Base-by-base conservation (phyloP, 2,888 invertebrate species). In the Agrochola lychnidis region DNA sequence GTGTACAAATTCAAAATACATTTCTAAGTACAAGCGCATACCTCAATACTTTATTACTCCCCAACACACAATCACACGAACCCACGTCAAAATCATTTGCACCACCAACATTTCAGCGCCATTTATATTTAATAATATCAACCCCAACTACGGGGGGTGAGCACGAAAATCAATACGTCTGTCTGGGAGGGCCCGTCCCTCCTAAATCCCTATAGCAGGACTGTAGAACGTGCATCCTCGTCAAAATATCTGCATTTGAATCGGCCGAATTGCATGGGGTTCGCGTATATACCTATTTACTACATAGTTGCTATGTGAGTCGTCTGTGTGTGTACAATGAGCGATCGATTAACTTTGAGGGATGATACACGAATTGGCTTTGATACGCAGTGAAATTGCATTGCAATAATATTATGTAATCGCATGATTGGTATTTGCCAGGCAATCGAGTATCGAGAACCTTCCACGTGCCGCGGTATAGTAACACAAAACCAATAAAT, bases 121-220 rank as follows among this genome's bases (percentile, higher is more conserved):
- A 93, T 95, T 94, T 94, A 94, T 95, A 94, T 95, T 95, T 94
- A 95, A 95, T 95, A 95, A 94, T 92, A 94, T 91, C 91, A 83
- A 91, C 87, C 91, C 93, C 92, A 91, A 90, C 90, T 90, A 86
- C 72, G 57, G 91, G 71, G 91, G 92, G 89, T 89, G 87, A 88
- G 85, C 84, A 89, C 93, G 93, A 94, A 94, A 95, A 95, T 95
- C 95, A 92, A 95, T 95, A 95, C 90, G 63, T 79, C 89, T 90
- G 95, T 95, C 95, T 95, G 95, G 93, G 93, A 94, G 95, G 95
- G 94, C 89, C 87, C 77, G 81, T 81, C 93, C 94, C 93, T 92
- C 91, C 89, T 85, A 89, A 92, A 90, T 89, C 91, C 91, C 81
- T 84, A 64, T 64, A 70, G 70, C 59, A 78, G 79, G 70, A 78